Percentiles rank a stretch among this genome's conserved stretches.
Conservation (phyloP, 1,140 invertebrate species). For the Macrotrachela quadricornifera region DNA sequence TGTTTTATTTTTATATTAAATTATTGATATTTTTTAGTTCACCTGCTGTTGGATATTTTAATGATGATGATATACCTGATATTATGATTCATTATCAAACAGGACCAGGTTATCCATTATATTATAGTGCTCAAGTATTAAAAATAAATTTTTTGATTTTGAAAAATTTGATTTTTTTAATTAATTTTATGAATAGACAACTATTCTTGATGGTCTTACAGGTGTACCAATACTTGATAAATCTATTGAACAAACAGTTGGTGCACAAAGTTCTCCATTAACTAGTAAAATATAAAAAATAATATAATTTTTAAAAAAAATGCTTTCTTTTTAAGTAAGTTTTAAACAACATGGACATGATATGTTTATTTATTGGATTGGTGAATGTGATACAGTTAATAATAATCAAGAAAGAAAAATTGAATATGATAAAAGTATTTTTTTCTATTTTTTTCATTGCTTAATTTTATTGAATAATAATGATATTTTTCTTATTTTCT, state of each 20-base stretch:
- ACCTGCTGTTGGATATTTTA: slow-evolving; percentile 56
- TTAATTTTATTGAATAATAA: too few species aligned
- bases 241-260: slow-evolving; percentile 44
- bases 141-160: slow-evolving; percentile 8
- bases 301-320: too few species aligned
- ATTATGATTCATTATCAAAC: slow-evolving; percentile 56
- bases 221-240: slow-evolving; percentile 40
- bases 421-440: neutral
- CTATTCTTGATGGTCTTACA: slow-evolving; percentile 44
- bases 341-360: slow-evolving; percentile 43
- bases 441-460: slow-evolving; percentile 16
- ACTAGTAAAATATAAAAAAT: slow-evolving; percentile 16
- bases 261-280: slow-evolving; percentile 43
- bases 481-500: slow-evolving; percentile 1
- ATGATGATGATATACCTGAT: slow-evolving; percentile 55
- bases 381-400: slow-evolving; percentile 37
- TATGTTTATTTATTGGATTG: slow-evolving; percentile 50
- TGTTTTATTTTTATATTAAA: slow-evolving; percentile 5
- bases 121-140: slow-evolving; percentile 48
- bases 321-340: slow-evolving; percentile 23
- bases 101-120: slow-evolving; percentile 48
- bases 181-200: slow-evolving; percentile 21
- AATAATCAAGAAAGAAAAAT: slow-evolving; percentile 14
- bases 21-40: slow-evolving; percentile 34
- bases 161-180: too few species aligned